Conservation (phyloP, 2,113 vertebrate species). For the Trematocara unimaculatum region DNA sequence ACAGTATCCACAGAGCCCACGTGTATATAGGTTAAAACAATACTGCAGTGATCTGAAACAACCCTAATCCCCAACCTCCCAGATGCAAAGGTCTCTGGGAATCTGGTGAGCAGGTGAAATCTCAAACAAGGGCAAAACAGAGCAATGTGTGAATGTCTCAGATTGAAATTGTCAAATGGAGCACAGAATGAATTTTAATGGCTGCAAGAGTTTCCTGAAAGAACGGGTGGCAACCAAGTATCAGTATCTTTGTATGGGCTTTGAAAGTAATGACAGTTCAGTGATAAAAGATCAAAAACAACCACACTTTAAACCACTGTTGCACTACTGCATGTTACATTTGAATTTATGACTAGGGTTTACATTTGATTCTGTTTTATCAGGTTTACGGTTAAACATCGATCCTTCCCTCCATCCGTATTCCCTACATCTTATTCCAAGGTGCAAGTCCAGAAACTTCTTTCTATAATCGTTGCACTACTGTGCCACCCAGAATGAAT, state of each 20-base stretch:
- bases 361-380: not conserved
- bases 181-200: not conserved
- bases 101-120: slow-evolving; percentile 10
- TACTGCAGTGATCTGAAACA: slow-evolving; percentile 42
- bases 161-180: not conserved
- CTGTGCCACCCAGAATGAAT: not conserved
- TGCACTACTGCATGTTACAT: not conserved
- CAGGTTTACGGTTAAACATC: not conserved
- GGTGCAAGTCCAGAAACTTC: not conserved
- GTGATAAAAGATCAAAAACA: not conserved
- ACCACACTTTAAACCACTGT: not conserved
- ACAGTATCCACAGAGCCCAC: slow-evolving; percentile 31
- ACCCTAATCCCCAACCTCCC: slow-evolving; percentile 21
- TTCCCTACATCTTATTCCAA: not conserved
- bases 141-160: not conserved
- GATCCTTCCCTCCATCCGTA: not conserved
- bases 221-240: not conserved
- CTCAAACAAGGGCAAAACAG: not conserved
- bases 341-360: not conserved
- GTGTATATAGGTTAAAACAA: slow-evolving; percentile 60
- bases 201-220: not conserved
- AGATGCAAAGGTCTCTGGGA: not conserved
- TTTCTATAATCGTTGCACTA: not conserved
- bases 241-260: not conserved
- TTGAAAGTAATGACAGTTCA: not conserved